Evolutionary conservation across 2,113 vertebrate genomes (phyloP), one percentile per base, ranked within the genome.

Genomic region (Acanthochromis polyacanthus): DNA sequence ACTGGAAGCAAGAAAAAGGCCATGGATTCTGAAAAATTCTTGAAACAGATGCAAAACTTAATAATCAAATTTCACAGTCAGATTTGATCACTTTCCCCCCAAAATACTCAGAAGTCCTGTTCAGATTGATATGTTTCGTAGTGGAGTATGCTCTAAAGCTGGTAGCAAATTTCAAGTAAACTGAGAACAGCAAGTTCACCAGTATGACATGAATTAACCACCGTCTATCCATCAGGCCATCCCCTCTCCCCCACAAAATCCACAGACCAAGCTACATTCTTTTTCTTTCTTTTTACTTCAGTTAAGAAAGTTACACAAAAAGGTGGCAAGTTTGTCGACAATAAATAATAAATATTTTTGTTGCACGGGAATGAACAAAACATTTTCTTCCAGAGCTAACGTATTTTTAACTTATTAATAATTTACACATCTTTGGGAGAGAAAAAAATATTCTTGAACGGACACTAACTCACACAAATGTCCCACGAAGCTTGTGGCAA

Each of bases 321-420:
- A 98, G 97, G 96, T 98, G 97, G 96, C 97, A 96, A 97, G 95
- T 97, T 94, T 96, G 95, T 94, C 28, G 88, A 97, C 97, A 98
- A 99, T 99, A 98, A 98, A 99, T 98, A 98, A 98, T 98, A 98
- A 98, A 98, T 98, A 96, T 96, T 95, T 90, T 81, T 97, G 96
- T 95, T 96, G 96, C 96, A 96, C 95, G 95, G 95, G 95, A 98
- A 96, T 95, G 96, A 97, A 97, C 93, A 94, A 96, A 96, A 92
- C 85, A 81, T 75, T 86, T 84, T 91, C 78, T 91, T 95, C 91
- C 90, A 94, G 89, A 93, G 84, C 90, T 92, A 93, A 94, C 73
- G 93, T 94, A 65, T 78, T 70, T 67, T 94, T 94, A 96, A 96
- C 91, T 95, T 94, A 97, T 80, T 59, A 81, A 62, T 95, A 95